Conservation (phyloP, 2,888 invertebrate genomes). For the Dryococelus australis region DNA sequence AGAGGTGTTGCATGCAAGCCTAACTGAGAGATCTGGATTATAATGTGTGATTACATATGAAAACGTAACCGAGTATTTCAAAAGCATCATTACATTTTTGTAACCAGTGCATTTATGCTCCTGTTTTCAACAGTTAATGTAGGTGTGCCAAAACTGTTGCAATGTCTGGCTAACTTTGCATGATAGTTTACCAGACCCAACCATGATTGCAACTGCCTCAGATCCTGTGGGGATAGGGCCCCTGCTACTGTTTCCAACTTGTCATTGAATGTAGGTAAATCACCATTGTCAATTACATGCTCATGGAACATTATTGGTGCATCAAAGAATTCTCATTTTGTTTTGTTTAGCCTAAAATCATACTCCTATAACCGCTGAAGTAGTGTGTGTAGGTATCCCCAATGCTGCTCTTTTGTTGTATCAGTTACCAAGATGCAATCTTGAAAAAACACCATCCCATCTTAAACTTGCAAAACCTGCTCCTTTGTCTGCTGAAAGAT, state of each 20-base stretch:
- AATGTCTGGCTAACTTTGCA: background rate
- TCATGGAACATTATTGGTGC: background rate
- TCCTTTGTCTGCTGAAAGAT: background rate
- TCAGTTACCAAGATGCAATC: background rate
- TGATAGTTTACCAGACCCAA: background rate
- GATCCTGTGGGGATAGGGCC: background rate
- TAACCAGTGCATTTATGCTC: background rate
- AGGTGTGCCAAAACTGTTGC: background rate
- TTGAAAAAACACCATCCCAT: background rate
- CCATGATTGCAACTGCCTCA: background rate
- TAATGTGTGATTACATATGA: background rate
- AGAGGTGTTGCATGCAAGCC: background rate
- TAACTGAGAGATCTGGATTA: background rate
- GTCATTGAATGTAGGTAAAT: background rate
- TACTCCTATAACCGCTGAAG: background rate
- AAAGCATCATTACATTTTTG: background rate
- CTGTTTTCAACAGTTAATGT: background rate
- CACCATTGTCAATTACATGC: background rate
- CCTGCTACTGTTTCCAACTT: background rate
- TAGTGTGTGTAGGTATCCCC: background rate
- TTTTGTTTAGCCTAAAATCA: background rate
- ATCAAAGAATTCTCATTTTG: background rate
- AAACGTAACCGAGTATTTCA: background rate
- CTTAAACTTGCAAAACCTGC: background rate
- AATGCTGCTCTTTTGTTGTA: background rate